These are phyloP conservation scores for Sebastes itinus DNA, from an alignment of 2,797 vertebrate species.

Conservation along the genomic window DNA sequence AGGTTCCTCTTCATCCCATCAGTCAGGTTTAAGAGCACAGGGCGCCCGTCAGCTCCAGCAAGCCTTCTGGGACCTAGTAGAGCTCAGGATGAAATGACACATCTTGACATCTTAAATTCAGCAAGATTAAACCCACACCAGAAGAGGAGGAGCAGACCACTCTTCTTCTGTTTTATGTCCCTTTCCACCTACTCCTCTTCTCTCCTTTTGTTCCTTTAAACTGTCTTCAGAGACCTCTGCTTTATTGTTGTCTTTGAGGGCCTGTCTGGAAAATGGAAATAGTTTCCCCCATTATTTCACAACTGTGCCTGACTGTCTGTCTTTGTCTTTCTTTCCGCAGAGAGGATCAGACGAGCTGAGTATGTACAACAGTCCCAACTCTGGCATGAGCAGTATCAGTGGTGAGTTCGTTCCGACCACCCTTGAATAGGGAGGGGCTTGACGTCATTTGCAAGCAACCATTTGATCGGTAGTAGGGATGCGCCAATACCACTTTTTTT, in stretches of 20 bases:
- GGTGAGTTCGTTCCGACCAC: slow-evolving; percentile 86
- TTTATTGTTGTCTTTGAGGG: slow-evolving; percentile 54
- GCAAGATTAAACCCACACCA: slow-evolving; percentile 77
- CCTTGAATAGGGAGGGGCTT: slow-evolving; percentile 20
- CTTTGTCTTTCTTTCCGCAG: slow-evolving; percentile 70
- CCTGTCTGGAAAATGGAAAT: slow-evolving; percentile 54
- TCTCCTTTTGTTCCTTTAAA: slow-evolving; percentile 47
- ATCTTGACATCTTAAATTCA: slow-evolving; percentile 79
- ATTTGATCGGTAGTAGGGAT: background rate
- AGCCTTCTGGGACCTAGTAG: slow-evolving; percentile 61
- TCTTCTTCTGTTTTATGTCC: slow-evolving; percentile 57
- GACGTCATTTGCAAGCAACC: slow-evolving; percentile 15
- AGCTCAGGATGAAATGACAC: slow-evolving; percentile 78
- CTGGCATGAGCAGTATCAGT: slow-evolving; percentile 94
- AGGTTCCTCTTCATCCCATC: slow-evolving; percentile 73
- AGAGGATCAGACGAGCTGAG: slow-evolving; percentile 98
- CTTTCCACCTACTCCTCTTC: slow-evolving; percentile 7
- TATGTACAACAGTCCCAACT: slow-evolving; percentile 96
- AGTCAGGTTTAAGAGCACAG: slow-evolving; percentile 78
- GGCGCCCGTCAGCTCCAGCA: slow-evolving; percentile 44
- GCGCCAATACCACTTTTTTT: background rate
- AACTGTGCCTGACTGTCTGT: slow-evolving; percentile 13
- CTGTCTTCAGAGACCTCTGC: slow-evolving; percentile 59
- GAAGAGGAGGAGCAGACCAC: slow-evolving; percentile 40
- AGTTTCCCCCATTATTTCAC: slow-evolving; percentile 35